Conservation (phyloP, 2,888 invertebrate genomes). For the Netelia fuscicornis region DNA sequence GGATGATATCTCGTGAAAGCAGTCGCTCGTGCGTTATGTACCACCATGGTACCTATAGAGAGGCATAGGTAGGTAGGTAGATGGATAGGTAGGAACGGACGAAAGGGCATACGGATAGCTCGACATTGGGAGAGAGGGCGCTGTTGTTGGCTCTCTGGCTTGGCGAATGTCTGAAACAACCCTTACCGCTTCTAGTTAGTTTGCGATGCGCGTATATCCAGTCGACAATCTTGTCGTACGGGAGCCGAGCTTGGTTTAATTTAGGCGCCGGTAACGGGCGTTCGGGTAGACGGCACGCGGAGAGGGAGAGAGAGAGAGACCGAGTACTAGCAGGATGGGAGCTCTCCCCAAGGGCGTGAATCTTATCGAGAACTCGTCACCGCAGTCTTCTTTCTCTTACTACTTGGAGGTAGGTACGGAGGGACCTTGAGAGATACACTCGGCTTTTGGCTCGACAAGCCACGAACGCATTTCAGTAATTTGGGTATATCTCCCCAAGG, state of each 20-base stretch:
- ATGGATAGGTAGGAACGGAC: not conserved
- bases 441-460: conserved; percentile 34
- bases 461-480: conserved; percentile 58
- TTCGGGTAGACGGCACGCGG: not conserved
- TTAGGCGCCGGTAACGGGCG: conserved; percentile 49
- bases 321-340: conserved; percentile 48
- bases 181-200: conserved; percentile 36
- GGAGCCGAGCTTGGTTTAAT: conserved; percentile 59
- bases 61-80: not conserved
- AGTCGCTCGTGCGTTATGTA: conserved; percentile 51
- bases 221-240: conserved; percentile 59
- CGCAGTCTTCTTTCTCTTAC: conserved; percentile 45
- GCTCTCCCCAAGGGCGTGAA: conserved; percentile 60
- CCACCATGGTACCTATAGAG: conserved; percentile 4
- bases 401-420: conserved; percentile 1
- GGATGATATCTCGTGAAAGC: conserved; percentile 55
- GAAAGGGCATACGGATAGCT: conserved; percentile 32
- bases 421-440: conserved; percentile 34
- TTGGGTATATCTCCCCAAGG: conserved; percentile 51
- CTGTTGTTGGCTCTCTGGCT: not conserved
- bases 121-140: conserved; percentile 15
- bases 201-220: conserved; percentile 49
- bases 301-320: conserved; percentile 6
- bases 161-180: conserved; percentile 29
- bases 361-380: conserved; percentile 66